Evolutionary conservation across 2,113 vertebrate genomes (phyloP).

Genomic region (Sinocyclocheilus anshuiensis): DNA sequence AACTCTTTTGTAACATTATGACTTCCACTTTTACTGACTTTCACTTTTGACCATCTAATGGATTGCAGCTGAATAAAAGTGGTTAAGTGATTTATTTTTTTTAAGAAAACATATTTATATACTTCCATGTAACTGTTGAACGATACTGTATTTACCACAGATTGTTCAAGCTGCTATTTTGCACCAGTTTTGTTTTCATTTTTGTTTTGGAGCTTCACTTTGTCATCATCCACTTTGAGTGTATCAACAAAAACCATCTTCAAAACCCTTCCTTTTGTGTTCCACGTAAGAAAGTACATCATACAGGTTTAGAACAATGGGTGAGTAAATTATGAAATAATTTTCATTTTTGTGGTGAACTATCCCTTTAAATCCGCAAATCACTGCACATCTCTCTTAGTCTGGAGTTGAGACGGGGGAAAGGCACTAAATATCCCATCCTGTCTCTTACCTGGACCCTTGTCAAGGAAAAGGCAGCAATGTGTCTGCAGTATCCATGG

Average conservation of each 20-base stretch:
- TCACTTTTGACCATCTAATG: too few relatives aligned
- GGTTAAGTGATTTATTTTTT: too few relatives aligned
- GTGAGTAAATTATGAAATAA: neutral
- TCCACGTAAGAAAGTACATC: neutral
- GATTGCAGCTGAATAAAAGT: too few relatives aligned
- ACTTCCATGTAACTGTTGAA: too few relatives aligned
- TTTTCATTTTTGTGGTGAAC: neutral
- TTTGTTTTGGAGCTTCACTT: neutral
- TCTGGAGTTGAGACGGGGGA: neutral
- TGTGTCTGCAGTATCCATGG: conserved; percentile 79
- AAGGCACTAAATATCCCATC: conserved; percentile 20
- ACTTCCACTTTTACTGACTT: too few relatives aligned
- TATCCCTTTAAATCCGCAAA: conserved; percentile 19
- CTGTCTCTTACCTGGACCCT: conserved; percentile 73
- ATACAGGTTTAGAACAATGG: neutral
- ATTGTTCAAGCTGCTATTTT: too few relatives aligned
- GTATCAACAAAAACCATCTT: neutral
- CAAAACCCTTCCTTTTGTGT: neutral
- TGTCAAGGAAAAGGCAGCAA: conserved; percentile 78
- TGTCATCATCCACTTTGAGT: neutral
- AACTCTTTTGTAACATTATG: neutral
- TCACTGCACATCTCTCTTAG: neutral
- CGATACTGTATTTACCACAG: too few relatives aligned
- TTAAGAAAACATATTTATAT: too few relatives aligned
- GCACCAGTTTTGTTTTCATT: neutral